Conservation (phyloP, 2,888 invertebrate genomes). For the Sarcophaga subvicina region DNA sequence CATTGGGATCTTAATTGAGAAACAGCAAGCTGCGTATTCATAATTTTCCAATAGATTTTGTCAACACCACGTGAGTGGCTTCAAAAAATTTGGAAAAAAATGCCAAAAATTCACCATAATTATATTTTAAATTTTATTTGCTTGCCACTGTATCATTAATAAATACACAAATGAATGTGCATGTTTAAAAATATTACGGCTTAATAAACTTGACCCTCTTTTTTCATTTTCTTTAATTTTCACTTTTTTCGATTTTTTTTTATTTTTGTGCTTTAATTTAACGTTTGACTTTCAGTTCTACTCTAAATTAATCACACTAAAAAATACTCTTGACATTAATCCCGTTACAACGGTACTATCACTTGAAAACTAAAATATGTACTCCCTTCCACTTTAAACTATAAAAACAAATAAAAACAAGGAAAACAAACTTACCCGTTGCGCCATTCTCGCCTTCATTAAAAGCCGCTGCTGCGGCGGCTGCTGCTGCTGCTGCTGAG, state of each 20-base stretch:
- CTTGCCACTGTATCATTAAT: not conserved
- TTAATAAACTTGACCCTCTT: slow-evolving; percentile 46
- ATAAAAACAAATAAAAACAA: not conserved
- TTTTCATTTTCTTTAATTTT: not conserved
- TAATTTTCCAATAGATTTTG: not conserved
- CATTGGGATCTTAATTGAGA: too few relatives aligned
- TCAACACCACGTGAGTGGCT: not conserved
- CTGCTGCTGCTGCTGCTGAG: slow-evolving; percentile 18
- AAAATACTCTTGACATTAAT: too few relatives aligned
- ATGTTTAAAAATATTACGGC: slow-evolving; percentile 27
- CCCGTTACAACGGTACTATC: not conserved
- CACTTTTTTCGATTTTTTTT: not conserved
- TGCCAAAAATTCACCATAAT: not conserved
- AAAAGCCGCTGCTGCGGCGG: slow-evolving; percentile 59
- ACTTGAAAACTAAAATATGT: not conserved
- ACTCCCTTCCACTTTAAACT: not conserved
- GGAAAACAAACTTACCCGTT: slow-evolving; percentile 76
- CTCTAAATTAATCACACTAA: too few relatives aligned
- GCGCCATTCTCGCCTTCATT: slow-evolving; percentile 76
- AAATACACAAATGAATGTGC: not conserved
- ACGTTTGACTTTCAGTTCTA: not conserved
- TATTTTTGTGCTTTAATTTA: not conserved
- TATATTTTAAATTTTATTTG: not conserved
- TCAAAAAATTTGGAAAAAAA: not conserved
- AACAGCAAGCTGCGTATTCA: not conserved